Evolutionary conservation across 1,140 invertebrate species (phyloP).

Genomic region (Epicauta chinensis): DNA sequence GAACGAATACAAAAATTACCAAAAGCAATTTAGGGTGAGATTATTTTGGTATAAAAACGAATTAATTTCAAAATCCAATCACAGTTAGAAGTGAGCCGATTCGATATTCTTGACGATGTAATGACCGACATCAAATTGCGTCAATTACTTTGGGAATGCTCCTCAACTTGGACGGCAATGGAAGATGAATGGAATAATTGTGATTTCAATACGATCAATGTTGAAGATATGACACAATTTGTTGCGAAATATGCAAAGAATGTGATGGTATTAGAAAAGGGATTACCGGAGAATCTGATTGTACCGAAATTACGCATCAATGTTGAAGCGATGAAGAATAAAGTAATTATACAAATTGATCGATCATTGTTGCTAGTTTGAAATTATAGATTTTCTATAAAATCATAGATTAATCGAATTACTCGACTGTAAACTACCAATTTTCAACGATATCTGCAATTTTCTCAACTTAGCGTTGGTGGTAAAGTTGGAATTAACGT

Average conservation of each 20-base stretch:
- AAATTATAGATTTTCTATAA: slow-evolving; percentile 1
- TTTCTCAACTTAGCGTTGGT: too few species aligned
- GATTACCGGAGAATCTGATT: slow-evolving; percentile 68
- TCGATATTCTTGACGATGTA: slow-evolving; percentile 72
- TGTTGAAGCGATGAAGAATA: slow-evolving; percentile 70
- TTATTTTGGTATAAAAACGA: slow-evolving; percentile 2
- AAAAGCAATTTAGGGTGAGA: slow-evolving; percentile 62
- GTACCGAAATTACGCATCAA: slow-evolving; percentile 66
- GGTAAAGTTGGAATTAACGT: too few species aligned
- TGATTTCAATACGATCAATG: slow-evolving; percentile 62
- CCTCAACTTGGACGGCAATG: slow-evolving; percentile 61
- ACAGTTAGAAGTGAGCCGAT: slow-evolving; percentile 67
- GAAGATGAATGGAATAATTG: slow-evolving; percentile 55
- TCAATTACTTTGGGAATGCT: slow-evolving; percentile 68
- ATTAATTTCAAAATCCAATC: slow-evolving; percentile 28
- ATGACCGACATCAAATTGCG: slow-evolving; percentile 70
- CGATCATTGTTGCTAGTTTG: not conserved
- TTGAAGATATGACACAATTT: slow-evolving; percentile 63
- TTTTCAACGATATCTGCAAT: too few species aligned
- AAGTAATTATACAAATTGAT: slow-evolving; percentile 42
- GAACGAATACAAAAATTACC: slow-evolving; percentile 60
- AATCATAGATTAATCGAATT: too few species aligned
- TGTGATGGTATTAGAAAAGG: slow-evolving; percentile 69
- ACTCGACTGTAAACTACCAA: too few species aligned
- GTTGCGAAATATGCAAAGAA: slow-evolving; percentile 64